Conservation (phyloP, 2,797 vertebrate species). For the Discoglossus pictus region DNA sequence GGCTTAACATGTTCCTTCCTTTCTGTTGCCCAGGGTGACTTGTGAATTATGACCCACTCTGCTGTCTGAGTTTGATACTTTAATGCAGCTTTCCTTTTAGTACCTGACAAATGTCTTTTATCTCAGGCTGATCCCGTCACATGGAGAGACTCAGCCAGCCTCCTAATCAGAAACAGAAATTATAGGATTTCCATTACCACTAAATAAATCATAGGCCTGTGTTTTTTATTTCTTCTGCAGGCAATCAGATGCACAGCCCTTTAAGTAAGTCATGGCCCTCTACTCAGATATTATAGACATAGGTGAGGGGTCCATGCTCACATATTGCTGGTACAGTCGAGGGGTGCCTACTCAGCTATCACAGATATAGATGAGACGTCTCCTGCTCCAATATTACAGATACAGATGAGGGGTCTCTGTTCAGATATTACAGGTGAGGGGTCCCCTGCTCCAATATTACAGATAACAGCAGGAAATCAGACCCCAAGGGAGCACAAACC, state of each 20-base stretch:
- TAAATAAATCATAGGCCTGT: conserved; percentile 37
- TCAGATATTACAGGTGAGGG: too few relatives aligned
- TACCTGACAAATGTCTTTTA: conserved; percentile 50
- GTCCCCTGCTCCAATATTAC: too few relatives aligned
- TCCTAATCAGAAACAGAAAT: conserved; percentile 48
- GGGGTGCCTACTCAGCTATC: too few relatives aligned
- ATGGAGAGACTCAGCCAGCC: conserved; percentile 23
- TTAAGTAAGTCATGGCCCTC: too few relatives aligned
- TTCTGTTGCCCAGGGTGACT: conserved; percentile 39
- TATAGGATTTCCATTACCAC: conserved; percentile 36
- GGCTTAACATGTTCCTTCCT: conserved; percentile 23
- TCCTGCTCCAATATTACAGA: too few relatives aligned
- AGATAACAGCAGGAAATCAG: too few relatives aligned
- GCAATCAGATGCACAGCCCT: conserved; percentile 1
- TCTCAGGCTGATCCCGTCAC: conserved; percentile 43
- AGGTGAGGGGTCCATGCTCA: too few relatives aligned
- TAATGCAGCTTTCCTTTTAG: conserved; percentile 45
- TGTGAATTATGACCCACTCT: conserved; percentile 37
- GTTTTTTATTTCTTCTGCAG: conserved; percentile 32
- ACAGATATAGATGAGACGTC: too few relatives aligned
- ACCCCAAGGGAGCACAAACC: too few relatives aligned
- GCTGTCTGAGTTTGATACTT: conserved; percentile 33
- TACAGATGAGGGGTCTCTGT: too few relatives aligned
- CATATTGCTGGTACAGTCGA: too few relatives aligned
- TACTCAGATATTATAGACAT: too few relatives aligned